Conservation (phyloP, 2,797 vertebrate species). For the Adrianichthys oophorus region DNA sequence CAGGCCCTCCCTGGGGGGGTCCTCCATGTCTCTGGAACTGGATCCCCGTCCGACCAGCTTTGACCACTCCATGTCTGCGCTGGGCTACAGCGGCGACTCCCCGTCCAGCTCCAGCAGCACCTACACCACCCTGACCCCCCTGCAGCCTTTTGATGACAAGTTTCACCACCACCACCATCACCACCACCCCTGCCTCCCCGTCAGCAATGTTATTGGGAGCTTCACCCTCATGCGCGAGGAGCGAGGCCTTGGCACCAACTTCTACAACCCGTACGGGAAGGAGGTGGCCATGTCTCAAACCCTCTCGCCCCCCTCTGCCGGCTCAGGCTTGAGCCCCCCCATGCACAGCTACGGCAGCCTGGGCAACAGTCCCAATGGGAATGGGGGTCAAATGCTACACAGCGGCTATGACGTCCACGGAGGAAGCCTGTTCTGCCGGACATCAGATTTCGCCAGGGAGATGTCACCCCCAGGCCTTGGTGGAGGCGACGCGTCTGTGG, state of each 20-base stretch:
- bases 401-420: constrained; percentile 80
- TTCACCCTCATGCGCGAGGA: constrained; percentile 87
- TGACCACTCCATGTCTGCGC: constrained; percentile 82
- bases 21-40: constrained; percentile 79
- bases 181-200: constrained; percentile 82
- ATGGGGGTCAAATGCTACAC: constrained; percentile 74
- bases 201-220: constrained; percentile 85
- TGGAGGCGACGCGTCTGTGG: constrained; percentile 63
- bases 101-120: constrained; percentile 79
- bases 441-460: constrained; percentile 81
- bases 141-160: constrained; percentile 86
- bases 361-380: constrained; percentile 74
- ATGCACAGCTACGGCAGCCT: constrained; percentile 82
- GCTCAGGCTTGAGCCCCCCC: constrained; percentile 71
- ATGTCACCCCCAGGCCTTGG: constrained; percentile 80
- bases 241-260: constrained; percentile 78
- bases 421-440: constrained; percentile 81
- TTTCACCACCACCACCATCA: constrained; percentile 84
- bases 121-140: constrained; percentile 84
- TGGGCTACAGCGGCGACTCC: constrained; percentile 84
- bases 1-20: constrained; percentile 79
- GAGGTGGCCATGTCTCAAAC: constrained; percentile 82
- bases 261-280: constrained; percentile 85
- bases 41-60: constrained; percentile 76
- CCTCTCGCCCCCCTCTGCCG: constrained; percentile 75